Base-by-base conservation (phyloP, 2,113 vertebrate species). In the Synchiropus splendidus region DNA sequence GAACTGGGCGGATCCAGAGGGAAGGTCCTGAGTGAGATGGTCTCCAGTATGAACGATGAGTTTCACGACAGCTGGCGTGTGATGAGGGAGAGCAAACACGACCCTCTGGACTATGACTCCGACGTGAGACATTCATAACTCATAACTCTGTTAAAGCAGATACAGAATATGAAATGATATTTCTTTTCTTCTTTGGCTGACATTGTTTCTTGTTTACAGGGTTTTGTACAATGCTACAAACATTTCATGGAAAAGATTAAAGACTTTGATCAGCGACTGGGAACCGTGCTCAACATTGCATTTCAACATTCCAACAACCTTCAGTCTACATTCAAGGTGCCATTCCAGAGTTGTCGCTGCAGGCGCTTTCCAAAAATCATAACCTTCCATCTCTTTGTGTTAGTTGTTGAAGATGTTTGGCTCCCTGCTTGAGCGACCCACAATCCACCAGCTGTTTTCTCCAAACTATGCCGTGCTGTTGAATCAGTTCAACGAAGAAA, bases 301-400 rank as follows among this genome's bases (percentile, higher is more conserved):
- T 90, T 90, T 76, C 78, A 85, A 42, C 76, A 88, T 54, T 86
- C 84, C 38, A 84, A 79, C 65, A 78, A 78, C 63, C 65, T 87
- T 27, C 74, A 83, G 74, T 79, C 80, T 33, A 59, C 64, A 65
- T 89, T 85, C 67, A 86, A 83, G 82, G 83, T 86, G 77, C 64
- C 37, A 30, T 5, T 35, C 10, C n/a, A 31, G 31, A 14, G 18
- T 5, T 10, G n/a, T 15, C 6, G 21, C 9, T 12, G 11, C 21
- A 16, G 2, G 14, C 3, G 2, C 1, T 5, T 9, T 45, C 13
- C 9, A 34, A 16, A 9, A 9, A 8, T 16, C 16, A 9, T 18
- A 14, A 30, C 11, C 18, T 44, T 9, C 36, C 18, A 12, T 16
- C 2, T 15, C 31, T 1, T 35, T 42, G 18, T 18, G 48, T 64